Base-by-base conservation (phyloP, 2,797 vertebrate species). In the Sebastes miniatus region DNA sequence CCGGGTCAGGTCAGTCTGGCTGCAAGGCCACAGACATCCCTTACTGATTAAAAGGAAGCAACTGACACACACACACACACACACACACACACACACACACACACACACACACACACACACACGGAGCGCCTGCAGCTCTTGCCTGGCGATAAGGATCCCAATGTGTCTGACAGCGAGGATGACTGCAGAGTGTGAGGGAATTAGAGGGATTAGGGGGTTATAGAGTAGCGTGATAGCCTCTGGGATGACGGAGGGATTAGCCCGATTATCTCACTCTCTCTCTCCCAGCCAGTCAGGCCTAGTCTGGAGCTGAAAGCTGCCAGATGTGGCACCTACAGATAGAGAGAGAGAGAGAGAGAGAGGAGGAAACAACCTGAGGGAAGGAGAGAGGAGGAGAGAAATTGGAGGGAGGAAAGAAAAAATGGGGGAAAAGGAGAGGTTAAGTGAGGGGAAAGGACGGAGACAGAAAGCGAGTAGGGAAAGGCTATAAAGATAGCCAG, bases 151-250 rank as follows among this genome's bases (percentile, higher is more conserved):
- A 93, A 94, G 93, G 92, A 95, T 95, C 93, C 92, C 89, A 91
- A 92, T 92, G 92, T 95, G 92, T 95, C 93, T 94, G 95, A 95
- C 94, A 95, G 94, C 68, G 73, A 91, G 90, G 88, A 92, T 91
- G 94, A 94, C 94, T 92, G 93, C 92, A 85, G 95, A 95, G 93
- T 96, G 93, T 91, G 90, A 93, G 95, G 95, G 95, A 96, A 96
- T 96, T 96, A 95, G 91, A 91, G 92, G 95, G 95, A 96, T 96
- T 96, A 96, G 81, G 91, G 92, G 93, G 93, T 95, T 95, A 96
- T 95, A 94, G 94, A 96, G 95, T 94, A 94, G 94, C 84, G 92
- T 93, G 93, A 95, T 96, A 95, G 95, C 95, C 94, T 93, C 92
- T 93, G 93, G 95, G 95, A 96, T 96, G 94, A 94, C 89, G 94